Conservation (phyloP, 2,797 vertebrate species). For the Gadopsis marmoratus region DNA sequence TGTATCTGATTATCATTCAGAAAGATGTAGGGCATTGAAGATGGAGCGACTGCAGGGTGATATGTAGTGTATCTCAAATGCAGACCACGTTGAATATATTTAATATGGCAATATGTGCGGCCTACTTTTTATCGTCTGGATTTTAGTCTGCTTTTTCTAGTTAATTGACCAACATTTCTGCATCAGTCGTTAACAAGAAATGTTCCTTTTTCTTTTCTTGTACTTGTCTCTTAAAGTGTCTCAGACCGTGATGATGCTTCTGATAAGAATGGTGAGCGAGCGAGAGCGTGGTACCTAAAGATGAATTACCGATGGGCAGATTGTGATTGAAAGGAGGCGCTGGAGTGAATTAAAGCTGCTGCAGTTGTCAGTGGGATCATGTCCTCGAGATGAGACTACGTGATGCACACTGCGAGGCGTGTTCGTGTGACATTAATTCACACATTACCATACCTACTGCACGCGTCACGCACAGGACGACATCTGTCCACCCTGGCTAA, state of each 20-base stretch:
- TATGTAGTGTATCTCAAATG: neutral
- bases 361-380: conserved; percentile 35
- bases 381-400: conserved; percentile 21
- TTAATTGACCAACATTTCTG: conserved; percentile 29
- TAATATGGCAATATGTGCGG: neutral
- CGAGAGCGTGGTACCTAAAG: conserved; percentile 20
- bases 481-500: conserved; percentile 37
- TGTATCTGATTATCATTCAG: conserved; percentile 52
- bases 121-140: neutral
- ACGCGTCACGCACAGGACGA: conserved; percentile 31
- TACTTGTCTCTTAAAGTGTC: conserved; percentile 35
- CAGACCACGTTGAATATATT: conserved; percentile 2
- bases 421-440: conserved; percentile 51
- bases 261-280: conserved; percentile 31
- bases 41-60: conserved; percentile 15
- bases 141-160: neutral
- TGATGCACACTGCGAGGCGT: conserved; percentile 27
- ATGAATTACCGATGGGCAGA: conserved; percentile 59
- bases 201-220: neutral
- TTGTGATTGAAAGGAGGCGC: conserved; percentile 59
- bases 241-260: conserved; percentile 33
- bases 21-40: conserved; percentile 19
- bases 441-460: conserved; percentile 54
- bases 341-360: conserved; percentile 45
- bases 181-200: conserved; percentile 3